A percentile compares a stretch with the other conserved stretches of the same genome.
phyloP scores from a whole-genome alignment of 2,113 vertebrate species.

The Arenaria interpres region DNA sequence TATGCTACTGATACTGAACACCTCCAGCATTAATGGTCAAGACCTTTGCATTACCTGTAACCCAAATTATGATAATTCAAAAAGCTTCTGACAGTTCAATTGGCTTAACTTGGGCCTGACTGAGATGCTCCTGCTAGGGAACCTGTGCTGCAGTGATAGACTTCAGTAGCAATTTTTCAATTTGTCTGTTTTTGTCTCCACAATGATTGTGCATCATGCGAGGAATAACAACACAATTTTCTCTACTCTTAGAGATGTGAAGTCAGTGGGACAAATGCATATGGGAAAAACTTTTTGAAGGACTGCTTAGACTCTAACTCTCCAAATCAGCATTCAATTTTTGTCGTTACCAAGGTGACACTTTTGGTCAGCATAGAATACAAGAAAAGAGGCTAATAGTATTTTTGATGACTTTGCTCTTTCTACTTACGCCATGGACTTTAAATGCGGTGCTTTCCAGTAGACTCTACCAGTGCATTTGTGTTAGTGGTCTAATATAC shows the following conservation, averaged over 20 bases:
- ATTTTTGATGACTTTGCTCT: background rate
- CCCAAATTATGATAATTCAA: background rate
- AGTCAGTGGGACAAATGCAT: background rate
- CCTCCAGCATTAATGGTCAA: background rate
- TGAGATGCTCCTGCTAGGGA: background rate
- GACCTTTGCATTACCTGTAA: background rate
- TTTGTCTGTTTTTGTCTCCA: background rate
- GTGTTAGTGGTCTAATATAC: background rate
- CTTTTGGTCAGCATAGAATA: background rate
- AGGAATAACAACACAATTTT: background rate
- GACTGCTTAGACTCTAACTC: background rate
- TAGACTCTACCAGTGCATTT: background rate
- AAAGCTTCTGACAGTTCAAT: background rate
- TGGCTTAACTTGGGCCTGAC: background rate
- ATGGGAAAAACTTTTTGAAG: background rate
- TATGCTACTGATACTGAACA: background rate
- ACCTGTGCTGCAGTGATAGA: background rate
- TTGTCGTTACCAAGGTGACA: background rate
- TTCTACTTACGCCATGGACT: background rate
- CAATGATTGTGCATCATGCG: background rate
- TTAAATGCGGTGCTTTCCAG: background rate
- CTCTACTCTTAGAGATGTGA: background rate
- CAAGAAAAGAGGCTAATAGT: background rate
- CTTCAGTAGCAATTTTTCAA: background rate
- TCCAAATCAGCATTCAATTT: background rate